Evolutionary conservation across 2,797 vertebrate genomes (phyloP).

Genomic region (Enteromius unitaeniatus): DNA sequence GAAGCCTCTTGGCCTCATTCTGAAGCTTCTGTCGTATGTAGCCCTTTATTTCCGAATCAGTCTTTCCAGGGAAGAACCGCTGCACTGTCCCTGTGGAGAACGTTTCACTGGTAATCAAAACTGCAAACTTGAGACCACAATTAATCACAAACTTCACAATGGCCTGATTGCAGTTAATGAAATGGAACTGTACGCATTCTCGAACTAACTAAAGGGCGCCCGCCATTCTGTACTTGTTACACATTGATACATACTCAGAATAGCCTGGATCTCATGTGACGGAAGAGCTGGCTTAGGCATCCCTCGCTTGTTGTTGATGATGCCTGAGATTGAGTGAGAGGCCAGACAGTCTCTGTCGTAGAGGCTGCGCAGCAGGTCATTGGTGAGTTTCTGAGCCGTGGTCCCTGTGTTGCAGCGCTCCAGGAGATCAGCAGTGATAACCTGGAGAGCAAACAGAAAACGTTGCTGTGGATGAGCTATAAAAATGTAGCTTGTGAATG

Average conservation of each 20-base stretch:
- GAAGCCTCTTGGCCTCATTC: slow-evolving; percentile 68
- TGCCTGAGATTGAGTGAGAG: slow-evolving; percentile 69
- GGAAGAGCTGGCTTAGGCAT: slow-evolving; percentile 67
- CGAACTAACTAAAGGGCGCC: background rate
- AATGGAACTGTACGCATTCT: slow-evolving; percentile 1
- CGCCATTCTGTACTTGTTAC: background rate
- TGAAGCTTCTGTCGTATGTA: slow-evolving; percentile 71
- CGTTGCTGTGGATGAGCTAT: background rate
- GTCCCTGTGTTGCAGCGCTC: slow-evolving; percentile 66
- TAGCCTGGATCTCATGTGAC: slow-evolving; percentile 64
- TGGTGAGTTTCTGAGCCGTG: slow-evolving; percentile 69
- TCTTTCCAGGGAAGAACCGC: slow-evolving; percentile 66
- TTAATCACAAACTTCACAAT: slow-evolving; percentile 26
- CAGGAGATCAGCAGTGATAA: slow-evolving; percentile 63
- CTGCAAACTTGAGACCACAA: slow-evolving; percentile 6
- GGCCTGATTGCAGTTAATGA: slow-evolving; percentile 45
- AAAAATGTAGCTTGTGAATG: background rate
- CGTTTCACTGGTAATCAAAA: slow-evolving; percentile 13
- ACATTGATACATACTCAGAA: slow-evolving; percentile 59
- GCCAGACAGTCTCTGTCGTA: slow-evolving; percentile 69
- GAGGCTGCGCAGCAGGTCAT: slow-evolving; percentile 65
- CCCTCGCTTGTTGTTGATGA: slow-evolving; percentile 64
- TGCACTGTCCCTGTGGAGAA: slow-evolving; percentile 63
- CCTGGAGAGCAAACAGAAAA: slow-evolving; percentile 39
- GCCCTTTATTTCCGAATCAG: slow-evolving; percentile 67